phyloP scores from a whole-genome alignment of 2,888 invertebrate genomes.

The Dioctria linearis region DNA sequence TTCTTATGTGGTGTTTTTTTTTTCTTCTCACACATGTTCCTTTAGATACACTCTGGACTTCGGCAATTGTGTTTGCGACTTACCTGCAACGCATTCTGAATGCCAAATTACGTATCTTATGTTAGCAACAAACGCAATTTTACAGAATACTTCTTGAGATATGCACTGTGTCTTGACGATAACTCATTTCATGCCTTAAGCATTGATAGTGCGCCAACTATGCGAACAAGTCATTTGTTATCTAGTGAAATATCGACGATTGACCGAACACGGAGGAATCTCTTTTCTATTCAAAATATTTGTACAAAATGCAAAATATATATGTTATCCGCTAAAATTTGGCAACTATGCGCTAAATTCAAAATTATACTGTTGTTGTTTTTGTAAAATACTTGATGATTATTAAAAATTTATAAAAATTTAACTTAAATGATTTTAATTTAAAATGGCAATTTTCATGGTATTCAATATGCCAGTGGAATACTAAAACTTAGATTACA shows the following conservation, averaged over 20 bases:
- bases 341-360: no score
- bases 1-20: constrained; percentile 23
- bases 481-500: no score
- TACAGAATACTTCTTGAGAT: constrained; percentile 20
- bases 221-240: constrained; percentile 39
- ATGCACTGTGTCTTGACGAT: constrained; percentile 8
- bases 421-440: no score
- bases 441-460: no score
- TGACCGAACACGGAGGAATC: neutral
- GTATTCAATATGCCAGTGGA: no score
- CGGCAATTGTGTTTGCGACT: constrained; percentile 48
- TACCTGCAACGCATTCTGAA: constrained; percentile 29
- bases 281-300: neutral
- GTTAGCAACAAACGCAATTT: constrained; percentile 18
- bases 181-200: constrained; percentile 29
- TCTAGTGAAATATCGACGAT: constrained; percentile 35
- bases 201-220: constrained; percentile 36
- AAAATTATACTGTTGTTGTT: no score
- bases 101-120: constrained; percentile 21
- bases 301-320: constrained; percentile 30
- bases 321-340: constrained; percentile 18
- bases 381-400: no score
- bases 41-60: constrained; percentile 46
- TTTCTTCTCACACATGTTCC: constrained; percentile 21
- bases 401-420: no score